Conservation (phyloP, 2,888 invertebrate species). For the Atrina japonica region DNA sequence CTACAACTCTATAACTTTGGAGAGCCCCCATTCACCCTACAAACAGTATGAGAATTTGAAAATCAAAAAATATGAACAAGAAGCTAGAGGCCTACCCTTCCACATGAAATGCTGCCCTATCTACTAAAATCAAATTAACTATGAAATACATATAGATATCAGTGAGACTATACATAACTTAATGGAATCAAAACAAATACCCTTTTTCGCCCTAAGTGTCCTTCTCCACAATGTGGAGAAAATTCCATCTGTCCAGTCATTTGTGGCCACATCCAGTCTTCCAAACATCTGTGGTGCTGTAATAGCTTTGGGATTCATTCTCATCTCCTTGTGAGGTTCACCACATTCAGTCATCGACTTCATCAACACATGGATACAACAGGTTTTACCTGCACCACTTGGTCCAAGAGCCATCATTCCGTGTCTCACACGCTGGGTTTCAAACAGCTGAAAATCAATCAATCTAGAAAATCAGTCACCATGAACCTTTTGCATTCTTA, state of each 20-base stretch:
- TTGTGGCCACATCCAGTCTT: slow-evolving; percentile 96
- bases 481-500: neutral
- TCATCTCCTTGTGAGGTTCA: slow-evolving; percentile 93
- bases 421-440: slow-evolving; percentile 81
- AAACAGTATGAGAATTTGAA: too few species aligned
- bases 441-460: slow-evolving; percentile 79
- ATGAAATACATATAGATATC: too few species aligned
- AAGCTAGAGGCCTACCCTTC: too few species aligned
- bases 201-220: slow-evolving; percentile 91
- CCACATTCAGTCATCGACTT: slow-evolving; percentile 93
- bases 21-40: too few species aligned
- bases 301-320: slow-evolving; percentile 99
- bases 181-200: too few species aligned
- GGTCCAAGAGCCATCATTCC: slow-evolving; percentile 93
- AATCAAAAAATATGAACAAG: too few species aligned
- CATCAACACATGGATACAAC: slow-evolving; percentile 94
- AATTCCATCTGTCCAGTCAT: slow-evolving; percentile 99
- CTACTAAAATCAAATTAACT: too few species aligned
- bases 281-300: slow-evolving; percentile 99
- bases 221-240: slow-evolving; percentile 98
- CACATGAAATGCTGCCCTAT: too few species aligned
- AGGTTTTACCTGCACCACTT: slow-evolving; percentile 96
- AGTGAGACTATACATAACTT: too few species aligned
- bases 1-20: too few species aligned
- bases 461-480: neutral